A percentile compares a stretch with the other conserved stretches of the same genome.
Evolutionary conservation across 2,888 invertebrate species (phyloP).

Genomic region (Campoplex capitator): DNA sequence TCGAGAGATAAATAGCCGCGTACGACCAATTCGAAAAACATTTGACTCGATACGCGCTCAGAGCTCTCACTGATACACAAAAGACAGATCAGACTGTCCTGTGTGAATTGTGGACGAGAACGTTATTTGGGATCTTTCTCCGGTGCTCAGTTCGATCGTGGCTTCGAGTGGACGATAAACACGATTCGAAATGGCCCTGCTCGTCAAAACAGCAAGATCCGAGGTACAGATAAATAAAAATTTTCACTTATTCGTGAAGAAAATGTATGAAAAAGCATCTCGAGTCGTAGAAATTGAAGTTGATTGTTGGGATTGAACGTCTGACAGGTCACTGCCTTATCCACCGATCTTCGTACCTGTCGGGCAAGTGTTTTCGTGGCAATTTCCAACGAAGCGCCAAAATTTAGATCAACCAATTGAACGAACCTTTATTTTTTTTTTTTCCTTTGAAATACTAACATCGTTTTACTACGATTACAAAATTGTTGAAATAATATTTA

Average conservation of each 20-base stretch:
- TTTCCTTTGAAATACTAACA: background rate
- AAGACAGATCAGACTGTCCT: conserved; percentile 7
- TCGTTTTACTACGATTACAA: background rate
- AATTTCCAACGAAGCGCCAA: conserved; percentile 28
- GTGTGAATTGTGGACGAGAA: conserved; percentile 29
- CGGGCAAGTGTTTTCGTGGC: background rate
- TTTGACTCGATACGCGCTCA: conserved; percentile 22
- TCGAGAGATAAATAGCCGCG: conserved; percentile 12
- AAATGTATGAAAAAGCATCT: background rate
- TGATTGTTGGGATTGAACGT: background rate
- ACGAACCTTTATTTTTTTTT: background rate
- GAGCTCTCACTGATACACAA: background rate
- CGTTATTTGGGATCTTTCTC: conserved; percentile 32
- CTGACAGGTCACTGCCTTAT: conserved; percentile 53
- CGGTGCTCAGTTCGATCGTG: conserved; percentile 50
- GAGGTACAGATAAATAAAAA: conserved; percentile 72
- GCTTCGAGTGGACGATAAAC: conserved; percentile 31
- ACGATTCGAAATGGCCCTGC: conserved; percentile 73
- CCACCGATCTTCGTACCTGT: conserved; percentile 28
- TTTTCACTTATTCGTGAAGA: background rate
- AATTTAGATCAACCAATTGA: background rate
- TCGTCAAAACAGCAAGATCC: conserved; percentile 73
- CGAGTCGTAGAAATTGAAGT: background rate
- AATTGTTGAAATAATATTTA: conserved; percentile 3
- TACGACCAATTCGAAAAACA: conserved; percentile 54